A percentile compares a stretch with the other conserved stretches of the same genome.
These are phyloP conservation scores for Eupeodes corollae DNA, from an alignment of 1,140 invertebrate genomes.

Conservation along the genomic window DNA sequence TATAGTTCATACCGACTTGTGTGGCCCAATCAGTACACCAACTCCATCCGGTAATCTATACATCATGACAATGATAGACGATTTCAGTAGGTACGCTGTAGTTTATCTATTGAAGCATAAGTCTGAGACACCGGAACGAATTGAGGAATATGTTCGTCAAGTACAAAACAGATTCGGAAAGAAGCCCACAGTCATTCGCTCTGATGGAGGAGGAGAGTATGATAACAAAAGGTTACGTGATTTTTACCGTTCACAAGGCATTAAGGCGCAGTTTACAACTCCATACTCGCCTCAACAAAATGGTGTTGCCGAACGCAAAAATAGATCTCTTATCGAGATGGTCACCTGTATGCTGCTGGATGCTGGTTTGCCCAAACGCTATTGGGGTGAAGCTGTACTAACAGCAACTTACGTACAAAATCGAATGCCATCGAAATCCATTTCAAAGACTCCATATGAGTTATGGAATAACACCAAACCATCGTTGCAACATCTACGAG, in stretches of 20 bases:
- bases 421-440: conserved; percentile 4
- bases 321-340: conserved; percentile 25
- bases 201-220: conserved; percentile 5
- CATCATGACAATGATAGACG: conserved; percentile 29
- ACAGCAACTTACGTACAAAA: conserved; percentile 4
- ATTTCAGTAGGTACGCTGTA: conserved; percentile 16
- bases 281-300: conserved; percentile 37
- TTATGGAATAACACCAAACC: too few species aligned
- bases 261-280: conserved; percentile 9
- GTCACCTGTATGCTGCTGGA: conserved; percentile 21
- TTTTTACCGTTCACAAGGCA: background rate
- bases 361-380: too few species aligned
- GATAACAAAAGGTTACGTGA: background rate
- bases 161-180: too few species aligned
- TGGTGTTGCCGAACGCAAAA: conserved; percentile 30
- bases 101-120: conserved; percentile 30
- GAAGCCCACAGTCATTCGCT: conserved; percentile 3
- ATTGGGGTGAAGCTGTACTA: too few species aligned
- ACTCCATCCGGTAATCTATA: conserved; percentile 22
- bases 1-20: conserved; percentile 28
- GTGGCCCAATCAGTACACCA: conserved; percentile 21
- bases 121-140: conserved; percentile 3
- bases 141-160: too few species aligned
- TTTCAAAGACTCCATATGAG: too few species aligned
- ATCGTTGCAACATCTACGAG: too few species aligned